Evolutionary conservation across 1,140 invertebrate species (phyloP).

Genomic region (Chlorops oryzae): DNA sequence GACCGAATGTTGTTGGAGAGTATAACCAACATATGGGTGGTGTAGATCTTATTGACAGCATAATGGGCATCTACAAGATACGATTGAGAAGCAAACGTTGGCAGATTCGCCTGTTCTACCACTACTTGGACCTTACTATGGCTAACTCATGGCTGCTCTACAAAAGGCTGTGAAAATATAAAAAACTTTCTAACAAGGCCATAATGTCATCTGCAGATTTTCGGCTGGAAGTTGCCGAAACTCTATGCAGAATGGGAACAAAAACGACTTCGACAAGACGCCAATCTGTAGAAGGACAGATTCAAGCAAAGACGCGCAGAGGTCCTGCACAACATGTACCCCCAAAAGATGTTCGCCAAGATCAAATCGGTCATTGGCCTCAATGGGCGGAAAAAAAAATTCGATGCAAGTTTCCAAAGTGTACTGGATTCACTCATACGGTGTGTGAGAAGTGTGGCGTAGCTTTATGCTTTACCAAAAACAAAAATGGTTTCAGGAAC

Average conservation of each 20-base stretch:
- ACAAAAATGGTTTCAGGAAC: conserved; percentile 5
- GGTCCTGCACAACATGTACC: conserved; percentile 3
- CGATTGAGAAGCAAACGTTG: conserved; percentile 11
- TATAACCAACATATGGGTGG: too few relatives aligned
- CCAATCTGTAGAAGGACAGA: too few relatives aligned
- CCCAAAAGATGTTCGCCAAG: conserved; percentile 1
- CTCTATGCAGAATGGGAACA: not conserved
- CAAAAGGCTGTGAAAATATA: too few relatives aligned
- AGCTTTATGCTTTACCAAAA: conserved; percentile 6
- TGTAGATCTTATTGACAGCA: conserved; percentile 31
- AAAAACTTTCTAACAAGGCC: too few relatives aligned
- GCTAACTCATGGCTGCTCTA: conserved; percentile 30
- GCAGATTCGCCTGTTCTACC: conserved; percentile 26
- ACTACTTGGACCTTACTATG: conserved; percentile 28
- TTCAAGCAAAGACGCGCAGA: not conserved
- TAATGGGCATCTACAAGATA: conserved; percentile 33
- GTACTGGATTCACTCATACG: not conserved
- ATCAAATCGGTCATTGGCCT: not conserved
- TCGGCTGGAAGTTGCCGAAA: not conserved
- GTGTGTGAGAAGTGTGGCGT: conserved; percentile 1
- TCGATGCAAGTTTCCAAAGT: conserved; percentile 5
- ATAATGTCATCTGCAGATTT: not conserved
- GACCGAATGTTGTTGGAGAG: too few relatives aligned
- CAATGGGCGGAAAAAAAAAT: conserved; percentile 1
- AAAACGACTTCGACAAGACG: not conserved